phyloP scores from a whole-genome alignment of 2,888 invertebrate species.

The Agrochola litura region DNA sequence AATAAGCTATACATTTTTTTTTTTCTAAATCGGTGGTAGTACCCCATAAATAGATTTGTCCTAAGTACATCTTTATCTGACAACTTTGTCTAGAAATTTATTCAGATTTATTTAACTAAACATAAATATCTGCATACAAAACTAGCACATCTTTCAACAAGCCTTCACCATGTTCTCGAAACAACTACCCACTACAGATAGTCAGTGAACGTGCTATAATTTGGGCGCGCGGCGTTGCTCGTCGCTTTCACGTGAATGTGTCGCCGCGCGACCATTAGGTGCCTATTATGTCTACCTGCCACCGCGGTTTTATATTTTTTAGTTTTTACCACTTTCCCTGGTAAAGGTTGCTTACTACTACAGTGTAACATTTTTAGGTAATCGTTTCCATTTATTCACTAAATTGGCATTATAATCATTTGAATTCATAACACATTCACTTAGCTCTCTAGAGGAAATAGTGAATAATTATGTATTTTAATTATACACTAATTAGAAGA shows the following conservation, averaged over 20 bases:
- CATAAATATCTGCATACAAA: not conserved
- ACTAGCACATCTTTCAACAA: not conserved
- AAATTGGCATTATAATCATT: not conserved
- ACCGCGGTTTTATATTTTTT: conserved; percentile 62
- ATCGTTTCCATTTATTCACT: not conserved
- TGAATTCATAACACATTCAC: not conserved
- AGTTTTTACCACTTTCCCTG: conserved; percentile 55
- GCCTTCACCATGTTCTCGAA: not conserved
- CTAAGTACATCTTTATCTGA: not conserved
- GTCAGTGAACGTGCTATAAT: conserved; percentile 46
- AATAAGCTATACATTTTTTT: not conserved
- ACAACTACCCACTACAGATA: conserved; percentile 26
- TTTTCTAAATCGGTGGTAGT: not conserved
- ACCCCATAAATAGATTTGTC: not conserved
- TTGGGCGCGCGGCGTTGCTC: conserved; percentile 35
- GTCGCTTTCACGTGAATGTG: conserved; percentile 82
- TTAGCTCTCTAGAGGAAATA: not conserved
- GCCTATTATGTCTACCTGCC: conserved; percentile 84
- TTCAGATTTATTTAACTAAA: not conserved
- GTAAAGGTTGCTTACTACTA: conserved; percentile 39
- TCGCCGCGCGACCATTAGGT: conserved; percentile 84
- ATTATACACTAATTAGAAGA: not conserved
- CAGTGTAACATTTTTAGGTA: conserved; percentile 10
- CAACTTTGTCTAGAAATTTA: not conserved
- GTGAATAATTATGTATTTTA: not conserved